Percentiles rank a stretch among this genome's conserved stretches.
phyloP scores from a whole-genome alignment of 2,113 vertebrate genomes.

The Fulica atra region DNA sequence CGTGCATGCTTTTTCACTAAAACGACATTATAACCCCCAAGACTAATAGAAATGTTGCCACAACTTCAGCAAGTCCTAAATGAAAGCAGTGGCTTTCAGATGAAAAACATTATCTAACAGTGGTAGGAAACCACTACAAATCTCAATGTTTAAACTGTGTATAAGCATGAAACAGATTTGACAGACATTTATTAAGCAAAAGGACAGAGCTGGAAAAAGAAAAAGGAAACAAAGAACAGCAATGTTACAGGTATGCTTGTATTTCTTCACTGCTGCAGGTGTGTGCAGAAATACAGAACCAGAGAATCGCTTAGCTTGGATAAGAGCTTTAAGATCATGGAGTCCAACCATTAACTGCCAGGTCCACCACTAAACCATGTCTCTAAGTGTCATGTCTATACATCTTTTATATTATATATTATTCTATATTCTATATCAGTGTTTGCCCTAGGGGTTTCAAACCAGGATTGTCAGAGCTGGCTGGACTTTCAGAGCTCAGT shows the following conservation, averaged over 20 bases:
- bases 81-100: slow-evolving; percentile 11
- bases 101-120: slow-evolving; percentile 2
- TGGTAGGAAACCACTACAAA: slow-evolving; percentile 13
- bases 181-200: background rate
- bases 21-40: slow-evolving; percentile 43
- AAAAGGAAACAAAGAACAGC: background rate
- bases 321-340: background rate
- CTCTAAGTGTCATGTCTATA: background rate
- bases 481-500: background rate
- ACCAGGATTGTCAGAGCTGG: background rate
- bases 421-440: background rate
- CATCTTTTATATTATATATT: background rate
- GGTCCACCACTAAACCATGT: background rate
- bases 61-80: background rate
- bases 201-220: background rate
- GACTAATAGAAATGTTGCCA: slow-evolving; percentile 37
- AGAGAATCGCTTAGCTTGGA: background rate
- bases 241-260: background rate
- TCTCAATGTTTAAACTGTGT: background rate
- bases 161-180: background rate
- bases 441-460: background rate
- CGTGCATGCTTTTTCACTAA: slow-evolving; percentile 22
- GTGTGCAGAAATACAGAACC: background rate
- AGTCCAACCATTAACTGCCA: background rate
- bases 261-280: background rate